A percentile compares a stretch with the other conserved stretches of the same genome.
Conservation (phyloP, 1,140 invertebrate genomes). For the Tribolium castaneum region DNA sequence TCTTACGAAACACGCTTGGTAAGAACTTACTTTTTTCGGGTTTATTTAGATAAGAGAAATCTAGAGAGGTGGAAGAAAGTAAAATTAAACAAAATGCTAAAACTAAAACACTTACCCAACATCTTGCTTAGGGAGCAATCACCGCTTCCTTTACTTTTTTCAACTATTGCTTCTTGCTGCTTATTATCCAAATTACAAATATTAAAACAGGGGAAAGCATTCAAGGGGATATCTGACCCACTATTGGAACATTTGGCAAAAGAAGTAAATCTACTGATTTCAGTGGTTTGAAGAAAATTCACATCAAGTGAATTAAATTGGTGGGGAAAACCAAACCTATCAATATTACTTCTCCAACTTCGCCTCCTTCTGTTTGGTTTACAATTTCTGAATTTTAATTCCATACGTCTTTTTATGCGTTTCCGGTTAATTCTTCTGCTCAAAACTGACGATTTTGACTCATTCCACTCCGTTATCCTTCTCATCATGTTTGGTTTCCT, state of each 20-base stretch:
- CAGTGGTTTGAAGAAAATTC: neutral
- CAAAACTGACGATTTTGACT: neutral
- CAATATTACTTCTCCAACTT: too few species aligned
- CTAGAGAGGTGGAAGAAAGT: too few species aligned
- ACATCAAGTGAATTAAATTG: too few species aligned
- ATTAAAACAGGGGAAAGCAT: neutral
- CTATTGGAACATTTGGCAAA: neutral
- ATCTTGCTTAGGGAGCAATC: neutral
- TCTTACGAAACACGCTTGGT: neutral
- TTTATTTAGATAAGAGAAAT: neutral
- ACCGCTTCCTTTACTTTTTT: neutral
- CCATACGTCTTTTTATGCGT: neutral
- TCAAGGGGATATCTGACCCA: neutral
- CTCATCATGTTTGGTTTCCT: neutral
- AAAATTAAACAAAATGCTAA: too few species aligned
- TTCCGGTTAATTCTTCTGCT: neutral
- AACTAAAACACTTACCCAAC: neutral
- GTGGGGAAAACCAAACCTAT: too few species aligned
- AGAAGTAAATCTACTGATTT: neutral
- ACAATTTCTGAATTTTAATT: neutral
- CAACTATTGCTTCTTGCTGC: neutral
- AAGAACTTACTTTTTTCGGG: neutral
- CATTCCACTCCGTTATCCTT: neutral
- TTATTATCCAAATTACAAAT: neutral
- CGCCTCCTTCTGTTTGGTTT: neutral